Conservation (phyloP, 1,140 invertebrate species). For the Laodelphax striatellus region DNA sequence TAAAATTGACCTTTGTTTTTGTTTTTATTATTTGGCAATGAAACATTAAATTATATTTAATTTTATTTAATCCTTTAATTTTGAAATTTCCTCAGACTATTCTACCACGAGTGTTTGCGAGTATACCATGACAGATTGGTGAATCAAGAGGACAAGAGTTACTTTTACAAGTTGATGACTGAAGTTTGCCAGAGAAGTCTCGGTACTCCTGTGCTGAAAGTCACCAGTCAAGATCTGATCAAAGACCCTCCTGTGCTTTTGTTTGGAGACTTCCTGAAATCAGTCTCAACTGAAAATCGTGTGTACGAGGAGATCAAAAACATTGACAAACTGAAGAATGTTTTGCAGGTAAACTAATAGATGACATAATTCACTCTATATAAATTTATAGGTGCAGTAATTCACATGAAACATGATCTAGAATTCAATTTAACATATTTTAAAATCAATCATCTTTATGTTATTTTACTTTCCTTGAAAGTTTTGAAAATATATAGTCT, state of each 20-base stretch:
- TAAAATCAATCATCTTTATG: too few relatives aligned
- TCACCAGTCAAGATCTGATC: slow-evolving; percentile 51
- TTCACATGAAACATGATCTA: too few relatives aligned
- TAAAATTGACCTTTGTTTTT: too few relatives aligned
- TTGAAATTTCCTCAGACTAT: slow-evolving; percentile 44
- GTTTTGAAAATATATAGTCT: too few relatives aligned
- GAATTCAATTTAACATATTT: too few relatives aligned
- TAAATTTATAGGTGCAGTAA: too few relatives aligned
- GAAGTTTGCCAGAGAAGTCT: slow-evolving; percentile 49
- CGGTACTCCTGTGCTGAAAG: slow-evolving; percentile 45
- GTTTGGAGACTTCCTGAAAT: slow-evolving; percentile 80
- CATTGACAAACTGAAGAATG: slow-evolving; percentile 55
- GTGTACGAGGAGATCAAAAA: slow-evolving; percentile 76
- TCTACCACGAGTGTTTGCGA: slow-evolving; percentile 79
- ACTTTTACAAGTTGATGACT: slow-evolving; percentile 60
- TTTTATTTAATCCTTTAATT: too few relatives aligned
- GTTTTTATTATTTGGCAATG: too few relatives aligned
- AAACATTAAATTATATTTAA: too few relatives aligned
- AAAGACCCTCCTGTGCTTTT: slow-evolving; percentile 54
- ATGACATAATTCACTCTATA: neutral
- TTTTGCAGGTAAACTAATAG: slow-evolving; percentile 49
- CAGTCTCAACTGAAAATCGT: slow-evolving; percentile 55
- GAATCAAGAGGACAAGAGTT: slow-evolving; percentile 62
- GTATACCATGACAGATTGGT: slow-evolving; percentile 86
- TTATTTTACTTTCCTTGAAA: too few relatives aligned